Conservation (phyloP, 2,113 vertebrate species). For the Barnardius zonarius region DNA sequence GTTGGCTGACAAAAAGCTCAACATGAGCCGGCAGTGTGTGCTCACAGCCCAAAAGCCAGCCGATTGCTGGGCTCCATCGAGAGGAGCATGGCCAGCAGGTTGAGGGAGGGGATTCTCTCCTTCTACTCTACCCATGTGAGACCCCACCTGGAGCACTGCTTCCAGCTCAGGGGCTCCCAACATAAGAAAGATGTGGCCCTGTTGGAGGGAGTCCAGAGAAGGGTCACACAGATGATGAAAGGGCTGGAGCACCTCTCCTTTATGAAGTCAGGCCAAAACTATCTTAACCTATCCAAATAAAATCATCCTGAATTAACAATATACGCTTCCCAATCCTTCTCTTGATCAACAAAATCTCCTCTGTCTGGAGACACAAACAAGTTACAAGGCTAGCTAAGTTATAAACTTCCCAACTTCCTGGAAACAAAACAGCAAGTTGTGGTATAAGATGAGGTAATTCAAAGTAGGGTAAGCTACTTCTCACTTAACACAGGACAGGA, state of each 20-base stretch:
- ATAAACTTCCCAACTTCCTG: neutral
- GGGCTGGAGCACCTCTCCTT: neutral
- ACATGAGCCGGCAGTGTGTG: neutral
- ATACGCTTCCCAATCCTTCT: neutral
- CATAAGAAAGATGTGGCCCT: neutral
- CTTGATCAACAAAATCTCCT: neutral
- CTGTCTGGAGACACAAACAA: neutral
- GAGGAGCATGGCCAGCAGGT: fast-evolving
- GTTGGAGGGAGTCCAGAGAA: neutral
- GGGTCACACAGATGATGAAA: neutral
- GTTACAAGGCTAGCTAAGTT: neutral
- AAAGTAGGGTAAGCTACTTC: neutral
- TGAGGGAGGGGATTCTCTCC: neutral
- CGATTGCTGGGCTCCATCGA: neutral
- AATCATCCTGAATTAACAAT: neutral
- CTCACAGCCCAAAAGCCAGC: neutral
- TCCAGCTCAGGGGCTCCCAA: neutral
- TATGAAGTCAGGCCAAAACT: neutral
- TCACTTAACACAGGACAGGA: neutral
- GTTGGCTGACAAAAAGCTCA: neutral
- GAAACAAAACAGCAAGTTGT: neutral
- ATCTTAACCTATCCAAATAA: neutral
- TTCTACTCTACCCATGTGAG: neutral
- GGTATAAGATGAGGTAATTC: neutral
- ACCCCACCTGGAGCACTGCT: neutral